phyloP scores from a whole-genome alignment of 2,888 invertebrate genomes.

The Callinectes sapidus region DNA sequence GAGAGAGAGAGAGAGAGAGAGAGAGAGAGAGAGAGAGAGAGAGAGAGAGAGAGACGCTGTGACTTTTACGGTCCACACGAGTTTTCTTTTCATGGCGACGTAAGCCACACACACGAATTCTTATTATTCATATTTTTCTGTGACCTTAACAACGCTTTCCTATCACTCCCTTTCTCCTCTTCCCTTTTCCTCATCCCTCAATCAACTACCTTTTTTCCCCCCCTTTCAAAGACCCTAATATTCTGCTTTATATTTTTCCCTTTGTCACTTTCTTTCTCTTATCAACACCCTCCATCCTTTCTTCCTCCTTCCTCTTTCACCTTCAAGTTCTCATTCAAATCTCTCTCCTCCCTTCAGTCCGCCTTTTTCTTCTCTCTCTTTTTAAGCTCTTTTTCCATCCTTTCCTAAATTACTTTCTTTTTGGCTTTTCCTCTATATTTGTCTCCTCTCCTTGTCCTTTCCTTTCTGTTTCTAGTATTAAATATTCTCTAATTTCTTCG shows the following conservation, averaged over 20 bases:
- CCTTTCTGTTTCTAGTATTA: not conserved
- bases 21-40: slow-evolving; percentile 6
- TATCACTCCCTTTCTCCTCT: not conserved
- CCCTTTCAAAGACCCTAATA: not conserved
- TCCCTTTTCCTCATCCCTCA: not conserved
- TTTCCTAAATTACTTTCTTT: not conserved
- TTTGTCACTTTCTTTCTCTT: not conserved
- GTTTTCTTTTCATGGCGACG: not conserved
- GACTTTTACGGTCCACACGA: not conserved
- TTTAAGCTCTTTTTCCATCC: not conserved
- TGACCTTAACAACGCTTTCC: not conserved
- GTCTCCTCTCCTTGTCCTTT: not conserved
- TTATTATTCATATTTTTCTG: not conserved
- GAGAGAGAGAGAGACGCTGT: slow-evolving; percentile 9
- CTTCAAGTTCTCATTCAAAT: not conserved
- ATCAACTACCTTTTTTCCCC: not conserved
- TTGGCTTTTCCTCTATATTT: not conserved
- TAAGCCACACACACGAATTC: not conserved
- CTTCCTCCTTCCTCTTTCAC: not conserved
- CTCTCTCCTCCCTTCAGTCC: not conserved
- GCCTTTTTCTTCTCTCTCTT: not conserved
- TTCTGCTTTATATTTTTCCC: not conserved
- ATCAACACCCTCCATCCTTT: not conserved
- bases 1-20: slow-evolving; percentile 1
- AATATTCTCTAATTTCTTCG: not conserved